A percentile compares a stretch with the other conserved stretches of the same genome.
Evolutionary conservation across 2,113 vertebrate genomes (phyloP).

Genomic region (Neoarius graeffei): DNA sequence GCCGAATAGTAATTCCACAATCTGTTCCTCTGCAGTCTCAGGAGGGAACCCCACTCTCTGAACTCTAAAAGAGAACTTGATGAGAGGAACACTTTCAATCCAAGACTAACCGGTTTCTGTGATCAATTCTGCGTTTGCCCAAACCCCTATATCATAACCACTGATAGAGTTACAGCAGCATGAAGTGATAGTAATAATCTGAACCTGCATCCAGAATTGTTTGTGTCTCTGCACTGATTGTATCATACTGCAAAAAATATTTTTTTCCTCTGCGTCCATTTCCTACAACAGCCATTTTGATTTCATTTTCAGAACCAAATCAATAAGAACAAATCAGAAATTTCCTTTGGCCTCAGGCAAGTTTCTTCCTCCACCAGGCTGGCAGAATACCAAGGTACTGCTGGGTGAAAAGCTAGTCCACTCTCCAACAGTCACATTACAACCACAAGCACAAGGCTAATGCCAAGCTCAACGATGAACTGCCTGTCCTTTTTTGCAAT

Average conservation of each 20-base stretch:
- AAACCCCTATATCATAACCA: neutral
- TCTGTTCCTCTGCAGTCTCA: constrained; percentile 57
- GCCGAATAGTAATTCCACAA: constrained; percentile 60
- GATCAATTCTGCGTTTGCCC: neutral
- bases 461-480: constrained; percentile 46
- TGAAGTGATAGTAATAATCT: neutral
- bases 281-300: constrained; percentile 14
- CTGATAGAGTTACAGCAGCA: neutral
- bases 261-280: neutral
- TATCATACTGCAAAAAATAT: neutral
- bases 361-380: constrained; percentile 11
- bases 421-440: constrained; percentile 41
- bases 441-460: constrained; percentile 24
- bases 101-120: constrained; percentile 6
- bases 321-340: constrained; percentile 36
- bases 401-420: constrained; percentile 24
- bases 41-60: constrained; percentile 49
- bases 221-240: neutral
- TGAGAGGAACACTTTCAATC: constrained; percentile 26
- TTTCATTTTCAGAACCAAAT: constrained; percentile 34
- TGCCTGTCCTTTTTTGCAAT: constrained; percentile 28
- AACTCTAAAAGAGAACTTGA: constrained; percentile 44
- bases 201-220: neutral
- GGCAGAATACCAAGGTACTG: constrained; percentile 39
- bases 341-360: constrained; percentile 25